A percentile compares a stretch with the other conserved stretches of the same genome.
phyloP scores from a whole-genome alignment of 2,888 invertebrate genomes.

The Tineola bisselliella region DNA sequence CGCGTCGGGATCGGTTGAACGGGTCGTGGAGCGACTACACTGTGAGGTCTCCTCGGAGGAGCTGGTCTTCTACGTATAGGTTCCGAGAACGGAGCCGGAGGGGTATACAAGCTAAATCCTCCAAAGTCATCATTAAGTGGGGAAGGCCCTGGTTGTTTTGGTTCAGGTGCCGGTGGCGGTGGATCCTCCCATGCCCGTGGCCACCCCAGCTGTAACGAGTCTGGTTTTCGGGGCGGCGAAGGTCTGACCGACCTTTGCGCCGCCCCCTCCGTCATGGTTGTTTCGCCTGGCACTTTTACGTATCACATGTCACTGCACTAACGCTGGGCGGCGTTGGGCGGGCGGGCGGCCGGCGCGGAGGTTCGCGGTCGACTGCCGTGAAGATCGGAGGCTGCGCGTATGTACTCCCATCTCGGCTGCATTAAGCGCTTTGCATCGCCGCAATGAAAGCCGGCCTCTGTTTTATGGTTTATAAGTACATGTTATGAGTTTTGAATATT shows the following conservation, averaged over 20 bases:
- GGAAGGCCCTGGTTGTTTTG: slow-evolving; percentile 23
- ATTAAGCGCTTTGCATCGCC: slow-evolving; percentile 13
- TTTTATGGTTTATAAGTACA: slow-evolving; percentile 5
- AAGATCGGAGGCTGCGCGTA: slow-evolving; percentile 4
- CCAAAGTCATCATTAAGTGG: slow-evolving; percentile 45
- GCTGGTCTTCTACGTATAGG: slow-evolving; percentile 24
- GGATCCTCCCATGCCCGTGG: slow-evolving; percentile 53
- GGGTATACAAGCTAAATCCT: slow-evolving; percentile 67
- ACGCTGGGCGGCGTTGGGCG: slow-evolving; percentile 35
- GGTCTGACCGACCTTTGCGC: background rate
- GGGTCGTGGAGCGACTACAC: slow-evolving; percentile 59
- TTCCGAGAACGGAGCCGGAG: slow-evolving; percentile 49
- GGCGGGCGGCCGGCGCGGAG: slow-evolving; percentile 38
- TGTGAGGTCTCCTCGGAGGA: slow-evolving; percentile 60
- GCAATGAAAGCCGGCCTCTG: slow-evolving; percentile 1
- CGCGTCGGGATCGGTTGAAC: slow-evolving; percentile 39
- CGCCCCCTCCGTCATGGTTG: slow-evolving; percentile 13
- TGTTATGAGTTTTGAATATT: slow-evolving; percentile 1
- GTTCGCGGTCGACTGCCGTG: slow-evolving; percentile 36
- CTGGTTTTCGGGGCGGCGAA: slow-evolving; percentile 33
- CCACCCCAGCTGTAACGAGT: slow-evolving; percentile 48
- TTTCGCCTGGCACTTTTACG: slow-evolving; percentile 9
- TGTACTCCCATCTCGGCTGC: slow-evolving; percentile 5
- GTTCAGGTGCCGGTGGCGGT: slow-evolving; percentile 60
- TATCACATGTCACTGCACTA: slow-evolving; percentile 25